Conservation (phyloP, 2,888 invertebrate species). For the Homarus gammarus region DNA sequence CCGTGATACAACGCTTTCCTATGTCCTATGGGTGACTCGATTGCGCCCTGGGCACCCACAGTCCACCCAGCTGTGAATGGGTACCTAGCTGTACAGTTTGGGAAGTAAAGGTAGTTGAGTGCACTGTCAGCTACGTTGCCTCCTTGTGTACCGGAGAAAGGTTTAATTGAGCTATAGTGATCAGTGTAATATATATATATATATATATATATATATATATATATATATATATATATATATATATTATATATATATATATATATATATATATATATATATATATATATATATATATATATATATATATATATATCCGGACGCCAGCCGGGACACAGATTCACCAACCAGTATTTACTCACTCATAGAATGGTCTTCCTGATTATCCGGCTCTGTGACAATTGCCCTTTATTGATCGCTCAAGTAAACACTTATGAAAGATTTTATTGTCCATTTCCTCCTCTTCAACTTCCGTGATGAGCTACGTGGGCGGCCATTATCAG, state of each 20-base stretch:
- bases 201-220: not conserved
- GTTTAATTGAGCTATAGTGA: too few relatives aligned
- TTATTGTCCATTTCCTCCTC: constrained; percentile 3
- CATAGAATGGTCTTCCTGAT: not conserved
- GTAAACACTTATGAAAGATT: not conserved
- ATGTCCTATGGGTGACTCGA: too few relatives aligned
- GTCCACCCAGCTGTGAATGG: too few relatives aligned
- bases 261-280: constrained; percentile 8
- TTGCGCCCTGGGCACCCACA: too few relatives aligned
- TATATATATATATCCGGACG: constrained; percentile 8
- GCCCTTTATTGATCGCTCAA: not conserved
- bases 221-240: not conserved
- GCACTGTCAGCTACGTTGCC: too few relatives aligned
- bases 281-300: constrained; percentile 4
- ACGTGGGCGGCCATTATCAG: not conserved
- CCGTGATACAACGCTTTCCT: too few relatives aligned
- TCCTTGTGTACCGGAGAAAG: too few relatives aligned
- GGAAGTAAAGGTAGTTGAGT: too few relatives aligned
- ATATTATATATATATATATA: constrained; percentile 8
- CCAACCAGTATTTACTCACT: too few relatives aligned
- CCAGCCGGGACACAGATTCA: too few relatives aligned
- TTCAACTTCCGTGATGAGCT: not conserved
- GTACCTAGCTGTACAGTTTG: too few relatives aligned
- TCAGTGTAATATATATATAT: not conserved
- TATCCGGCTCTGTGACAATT: not conserved